Conservation (phyloP, 2,113 vertebrate species). For the Semicossyphus pulcher region DNA sequence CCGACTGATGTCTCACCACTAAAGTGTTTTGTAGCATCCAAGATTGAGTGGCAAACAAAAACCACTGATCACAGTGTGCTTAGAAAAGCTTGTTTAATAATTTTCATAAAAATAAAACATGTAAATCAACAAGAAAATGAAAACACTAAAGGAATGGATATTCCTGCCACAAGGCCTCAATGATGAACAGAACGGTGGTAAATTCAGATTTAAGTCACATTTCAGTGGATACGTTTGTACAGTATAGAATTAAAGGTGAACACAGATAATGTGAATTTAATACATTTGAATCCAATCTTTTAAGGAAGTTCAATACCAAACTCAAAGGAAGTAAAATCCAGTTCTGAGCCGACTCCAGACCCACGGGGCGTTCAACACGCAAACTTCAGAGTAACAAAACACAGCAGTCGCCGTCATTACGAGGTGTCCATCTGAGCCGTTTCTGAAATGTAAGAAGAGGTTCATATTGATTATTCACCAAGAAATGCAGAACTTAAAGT, state of each 20-base stretch:
- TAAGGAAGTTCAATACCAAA: background rate
- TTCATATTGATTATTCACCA: background rate
- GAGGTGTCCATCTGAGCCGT: constrained; percentile 79
- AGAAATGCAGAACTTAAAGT: background rate
- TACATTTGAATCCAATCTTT: background rate
- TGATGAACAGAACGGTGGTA: background rate
- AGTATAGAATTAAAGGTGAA: background rate
- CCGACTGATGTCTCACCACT: background rate
- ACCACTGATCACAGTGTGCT: background rate
- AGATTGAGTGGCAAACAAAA: background rate
- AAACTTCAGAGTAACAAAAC: constrained; percentile 37
- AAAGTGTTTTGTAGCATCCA: background rate
- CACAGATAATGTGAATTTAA: background rate
- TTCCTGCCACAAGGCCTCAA: constrained; percentile 50
- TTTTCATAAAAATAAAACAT: constrained; percentile 63
- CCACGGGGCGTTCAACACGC: background rate
- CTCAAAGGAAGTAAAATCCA: constrained; percentile 1
- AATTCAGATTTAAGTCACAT: constrained; percentile 15
- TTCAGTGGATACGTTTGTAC: constrained; percentile 1
- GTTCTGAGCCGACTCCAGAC: constrained; percentile 3
- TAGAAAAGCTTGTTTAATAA: constrained; percentile 60
- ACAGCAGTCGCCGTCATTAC: constrained; percentile 50
- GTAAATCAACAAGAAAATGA: constrained; percentile 32
- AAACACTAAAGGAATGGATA: constrained; percentile 33
- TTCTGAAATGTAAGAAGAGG: constrained; percentile 72